phyloP scores from a whole-genome alignment of 2,797 vertebrate species.

The Aulostomus chinensis region DNA sequence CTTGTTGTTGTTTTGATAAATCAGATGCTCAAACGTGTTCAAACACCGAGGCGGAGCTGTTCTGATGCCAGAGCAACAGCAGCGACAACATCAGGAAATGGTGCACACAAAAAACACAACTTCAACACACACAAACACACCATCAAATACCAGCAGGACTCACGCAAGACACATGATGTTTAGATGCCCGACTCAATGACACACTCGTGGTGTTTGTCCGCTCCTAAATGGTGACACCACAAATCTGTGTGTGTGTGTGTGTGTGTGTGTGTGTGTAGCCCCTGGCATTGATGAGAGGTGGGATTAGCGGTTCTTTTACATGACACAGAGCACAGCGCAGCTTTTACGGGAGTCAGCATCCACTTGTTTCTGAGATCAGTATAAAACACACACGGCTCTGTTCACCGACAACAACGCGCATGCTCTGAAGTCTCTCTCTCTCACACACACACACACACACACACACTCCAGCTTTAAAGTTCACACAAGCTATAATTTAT shows the following conservation, averaged over 20 bases:
- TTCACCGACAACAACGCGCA: not conserved
- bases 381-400: not conserved
- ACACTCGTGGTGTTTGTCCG: conserved; percentile 10
- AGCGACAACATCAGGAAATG: no score
- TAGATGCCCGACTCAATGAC: not conserved
- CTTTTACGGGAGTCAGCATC: conserved; percentile 40
- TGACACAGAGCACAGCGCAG: not conserved
- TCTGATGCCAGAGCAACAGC: no score
- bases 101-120: no score
- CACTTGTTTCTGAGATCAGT: conserved; percentile 2
- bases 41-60: no score
- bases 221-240: not conserved
- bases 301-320: conserved; percentile 36
- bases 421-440: not conserved
- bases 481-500: no score
- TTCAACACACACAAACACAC: conserved; percentile 8
- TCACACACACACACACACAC: not conserved
- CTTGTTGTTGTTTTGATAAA: no score
- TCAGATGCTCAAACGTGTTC: no score
- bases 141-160: conserved; percentile 28
- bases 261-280: conserved; percentile 1
- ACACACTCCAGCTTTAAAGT: no score
- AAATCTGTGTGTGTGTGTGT: conserved; percentile 2
- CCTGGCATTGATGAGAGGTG: conserved; percentile 7
- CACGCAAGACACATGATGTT: conserved; percentile 30